A percentile compares a stretch with the other conserved stretches of the same genome.
Evolutionary conservation across 1,140 invertebrate species (phyloP).

Genomic region (Tribolium castaneum): DNA sequence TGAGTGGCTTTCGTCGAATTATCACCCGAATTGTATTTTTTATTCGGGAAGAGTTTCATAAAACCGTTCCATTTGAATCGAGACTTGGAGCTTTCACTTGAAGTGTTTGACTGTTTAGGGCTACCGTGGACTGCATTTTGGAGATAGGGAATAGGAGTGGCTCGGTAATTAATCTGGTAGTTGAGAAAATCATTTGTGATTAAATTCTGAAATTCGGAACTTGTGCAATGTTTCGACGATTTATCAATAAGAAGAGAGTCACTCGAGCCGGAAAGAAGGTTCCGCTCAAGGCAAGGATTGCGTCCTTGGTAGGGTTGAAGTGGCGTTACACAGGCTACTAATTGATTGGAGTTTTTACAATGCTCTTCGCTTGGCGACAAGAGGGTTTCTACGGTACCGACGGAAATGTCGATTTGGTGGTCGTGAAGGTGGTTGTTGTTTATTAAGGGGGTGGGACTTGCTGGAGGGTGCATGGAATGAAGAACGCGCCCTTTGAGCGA

Average conservation of each 20-base stretch:
- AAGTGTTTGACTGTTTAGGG: conserved; percentile 69
- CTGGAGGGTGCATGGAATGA: conserved; percentile 59
- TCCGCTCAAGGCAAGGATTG: conserved; percentile 90
- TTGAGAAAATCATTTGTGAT: conserved; percentile 61
- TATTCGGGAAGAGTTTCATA: conserved; percentile 59
- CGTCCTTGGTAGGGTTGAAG: conserved; percentile 87
- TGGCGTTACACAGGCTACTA: conserved; percentile 60
- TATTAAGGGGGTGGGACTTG: conserved; percentile 60
- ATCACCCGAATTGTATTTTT: conserved; percentile 45
- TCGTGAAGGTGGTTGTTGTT: conserved; percentile 63
- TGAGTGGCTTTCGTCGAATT: conserved; percentile 66
- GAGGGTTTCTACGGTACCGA: conserved; percentile 64
- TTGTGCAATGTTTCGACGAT: conserved; percentile 71
- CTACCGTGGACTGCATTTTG: conserved; percentile 78
- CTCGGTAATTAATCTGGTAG: conserved; percentile 63
- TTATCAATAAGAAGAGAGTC: conserved; percentile 78
- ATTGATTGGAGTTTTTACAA: conserved; percentile 67
- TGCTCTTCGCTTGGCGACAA: conserved; percentile 66
- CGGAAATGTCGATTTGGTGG: conserved; percentile 58
- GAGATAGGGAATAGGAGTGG: conserved; percentile 77
- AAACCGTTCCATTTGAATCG: conserved; percentile 60
- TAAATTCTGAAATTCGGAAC: conserved; percentile 64
- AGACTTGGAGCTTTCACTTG: conserved; percentile 48
- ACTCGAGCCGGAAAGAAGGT: conserved; percentile 74
- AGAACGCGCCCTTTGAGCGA: conserved; percentile 64